phyloP scores from a whole-genome alignment of 2,888 invertebrate genomes.

The Sthenelais limicola region DNA sequence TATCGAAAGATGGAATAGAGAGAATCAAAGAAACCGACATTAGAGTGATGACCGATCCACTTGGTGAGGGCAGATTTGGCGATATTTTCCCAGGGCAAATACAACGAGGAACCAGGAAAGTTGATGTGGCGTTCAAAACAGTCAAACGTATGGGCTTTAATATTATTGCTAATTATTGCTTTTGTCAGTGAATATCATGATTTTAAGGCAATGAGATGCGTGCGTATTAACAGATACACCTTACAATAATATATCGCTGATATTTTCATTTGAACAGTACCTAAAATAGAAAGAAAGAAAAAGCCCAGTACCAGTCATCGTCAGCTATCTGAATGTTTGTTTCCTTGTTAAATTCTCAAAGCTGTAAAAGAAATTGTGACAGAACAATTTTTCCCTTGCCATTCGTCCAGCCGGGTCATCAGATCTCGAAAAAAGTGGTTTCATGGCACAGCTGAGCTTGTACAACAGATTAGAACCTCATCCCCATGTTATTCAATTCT shows the following conservation, averaged over 20 bases:
- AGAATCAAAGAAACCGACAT: slow-evolving; percentile 18
- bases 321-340: too few species aligned
- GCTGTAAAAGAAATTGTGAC: too few species aligned
- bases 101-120: slow-evolving; percentile 1
- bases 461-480: slow-evolving; percentile 16
- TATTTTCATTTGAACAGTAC: too few species aligned
- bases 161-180: too few species aligned
- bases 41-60: not conserved
- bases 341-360: too few species aligned
- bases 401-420: not conserved
- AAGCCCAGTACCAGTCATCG: too few species aligned
- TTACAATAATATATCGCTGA: too few species aligned
- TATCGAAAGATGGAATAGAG: slow-evolving; percentile 5
- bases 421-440: not conserved
- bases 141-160: slow-evolving; percentile 18
- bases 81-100: slow-evolving; percentile 23
- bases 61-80: slow-evolving; percentile 26
- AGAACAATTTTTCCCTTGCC: too few species aligned
- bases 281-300: too few species aligned
- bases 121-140: slow-evolving; percentile 22
- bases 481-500: slow-evolving; percentile 16
- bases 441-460: not conserved
- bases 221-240: too few species aligned
- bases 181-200: too few species aligned
- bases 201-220: too few species aligned